Conservation (phyloP, 2,888 invertebrate species). For the Melipona bicolor region DNA sequence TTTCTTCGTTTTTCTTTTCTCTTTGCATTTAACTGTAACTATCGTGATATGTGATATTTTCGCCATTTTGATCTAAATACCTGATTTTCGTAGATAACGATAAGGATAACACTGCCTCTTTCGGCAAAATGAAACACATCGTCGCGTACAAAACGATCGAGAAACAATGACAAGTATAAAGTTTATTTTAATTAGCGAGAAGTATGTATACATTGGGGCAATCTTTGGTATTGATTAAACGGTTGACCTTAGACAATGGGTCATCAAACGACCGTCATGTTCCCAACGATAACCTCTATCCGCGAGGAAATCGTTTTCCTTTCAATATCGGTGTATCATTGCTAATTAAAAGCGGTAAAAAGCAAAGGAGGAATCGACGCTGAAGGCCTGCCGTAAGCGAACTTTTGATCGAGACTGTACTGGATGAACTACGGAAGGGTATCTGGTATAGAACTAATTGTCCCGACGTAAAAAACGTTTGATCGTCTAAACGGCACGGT, state of each 20-base stretch:
- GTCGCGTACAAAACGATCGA: slow-evolving; percentile 1
- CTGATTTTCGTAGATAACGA: background rate
- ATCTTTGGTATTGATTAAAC: slow-evolving; percentile 57
- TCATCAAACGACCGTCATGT: slow-evolving; percentile 40
- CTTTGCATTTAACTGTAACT: background rate
- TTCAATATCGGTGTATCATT: slow-evolving; percentile 23
- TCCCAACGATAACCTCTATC: slow-evolving; percentile 59
- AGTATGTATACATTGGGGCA: slow-evolving; percentile 45
- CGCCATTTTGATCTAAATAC: background rate
- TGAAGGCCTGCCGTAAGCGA: background rate
- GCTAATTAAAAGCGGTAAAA: slow-evolving; percentile 17
- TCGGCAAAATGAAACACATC: background rate
- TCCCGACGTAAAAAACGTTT: slow-evolving; percentile 39
- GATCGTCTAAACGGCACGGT: background rate
- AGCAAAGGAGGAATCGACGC: background rate
- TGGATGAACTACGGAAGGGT: slow-evolving; percentile 58
- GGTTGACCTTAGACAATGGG: slow-evolving; percentile 44
- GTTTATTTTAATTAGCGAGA: slow-evolving; percentile 56
- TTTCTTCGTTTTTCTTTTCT: background rate
- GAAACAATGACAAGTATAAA: slow-evolving; percentile 52
- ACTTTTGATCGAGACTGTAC: slow-evolving; percentile 39
- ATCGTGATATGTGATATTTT: background rate
- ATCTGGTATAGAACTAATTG: slow-evolving; percentile 60
- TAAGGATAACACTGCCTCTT: background rate
- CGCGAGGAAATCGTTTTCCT: slow-evolving; percentile 39